Conservation (phyloP, 2,888 invertebrate genomes). For the Philereme transversata region DNA sequence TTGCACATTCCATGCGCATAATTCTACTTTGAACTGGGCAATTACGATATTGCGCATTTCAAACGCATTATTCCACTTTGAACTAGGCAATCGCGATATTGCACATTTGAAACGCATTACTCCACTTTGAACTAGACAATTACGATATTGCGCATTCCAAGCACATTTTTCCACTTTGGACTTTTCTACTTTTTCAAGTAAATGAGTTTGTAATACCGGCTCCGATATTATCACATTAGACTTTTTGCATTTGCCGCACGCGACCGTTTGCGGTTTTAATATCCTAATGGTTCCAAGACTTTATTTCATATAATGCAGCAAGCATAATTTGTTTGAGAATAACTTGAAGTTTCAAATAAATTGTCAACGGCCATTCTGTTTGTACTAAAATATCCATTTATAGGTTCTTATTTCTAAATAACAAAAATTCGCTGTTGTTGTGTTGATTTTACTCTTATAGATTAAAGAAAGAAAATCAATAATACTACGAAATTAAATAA, state of each 20-base stretch:
- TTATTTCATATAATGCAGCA: conserved; percentile 3
- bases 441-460: too few relatives aligned
- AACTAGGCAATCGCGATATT: too few relatives aligned
- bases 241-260: conserved; percentile 43
- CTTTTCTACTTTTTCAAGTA: conserved; percentile 46
- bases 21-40: too few relatives aligned
- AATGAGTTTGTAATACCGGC: conserved; percentile 62
- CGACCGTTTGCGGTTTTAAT: conserved; percentile 53
- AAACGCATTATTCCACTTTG: too few relatives aligned
- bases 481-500: too few relatives aligned
- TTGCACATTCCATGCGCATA: too few relatives aligned
- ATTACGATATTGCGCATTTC: too few relatives aligned
- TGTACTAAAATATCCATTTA: too few relatives aligned
- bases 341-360: neutral
- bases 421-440: too few relatives aligned
- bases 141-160: conserved; percentile 18
- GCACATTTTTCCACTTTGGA: conserved; percentile 22
- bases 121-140: conserved; percentile 3
- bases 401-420: too few relatives aligned
- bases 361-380: too few relatives aligned
- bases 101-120: neutral
- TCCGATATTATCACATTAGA: conserved; percentile 59
- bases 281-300: conserved; percentile 34
- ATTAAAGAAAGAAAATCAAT: too few relatives aligned
- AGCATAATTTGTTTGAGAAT: conserved; percentile 1